Conservation (phyloP, 2,888 invertebrate species). For the Torymus tubicola region DNA sequence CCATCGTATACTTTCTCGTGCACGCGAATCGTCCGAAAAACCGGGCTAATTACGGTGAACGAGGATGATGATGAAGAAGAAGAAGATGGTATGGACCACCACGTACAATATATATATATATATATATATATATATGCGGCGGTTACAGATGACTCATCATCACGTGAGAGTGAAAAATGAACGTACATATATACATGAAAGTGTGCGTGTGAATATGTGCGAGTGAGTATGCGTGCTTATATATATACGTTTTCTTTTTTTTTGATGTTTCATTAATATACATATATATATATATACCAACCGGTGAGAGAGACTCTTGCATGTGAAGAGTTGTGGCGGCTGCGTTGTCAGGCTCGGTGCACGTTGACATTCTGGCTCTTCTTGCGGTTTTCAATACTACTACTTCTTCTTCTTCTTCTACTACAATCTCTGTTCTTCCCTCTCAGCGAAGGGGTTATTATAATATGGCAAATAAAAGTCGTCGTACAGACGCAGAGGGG, state of each 20-base stretch:
- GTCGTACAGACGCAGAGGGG: conserved; percentile 32
- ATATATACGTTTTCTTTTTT: neutral
- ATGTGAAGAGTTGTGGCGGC: conserved; percentile 69
- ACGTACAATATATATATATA: too few species aligned
- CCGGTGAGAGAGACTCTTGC: conserved; percentile 75
- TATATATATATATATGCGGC: too few species aligned
- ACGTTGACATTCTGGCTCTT: conserved; percentile 72
- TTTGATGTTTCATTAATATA: neutral
- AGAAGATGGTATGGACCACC: too few species aligned
- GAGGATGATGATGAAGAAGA: too few species aligned
- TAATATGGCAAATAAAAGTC: conserved; percentile 21
- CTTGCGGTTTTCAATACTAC: conserved; percentile 13
- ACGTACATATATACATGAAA: too few species aligned
- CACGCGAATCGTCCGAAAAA: too few species aligned
- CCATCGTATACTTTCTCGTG: too few species aligned
- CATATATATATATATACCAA: conserved; percentile 63
- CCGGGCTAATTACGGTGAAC: too few species aligned
- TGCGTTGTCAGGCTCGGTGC: conserved; percentile 72
- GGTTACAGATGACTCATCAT: too few species aligned
- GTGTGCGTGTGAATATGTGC: neutral
- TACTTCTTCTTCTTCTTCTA: conserved; percentile 12
- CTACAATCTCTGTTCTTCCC: neutral
- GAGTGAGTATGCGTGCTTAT: neutral
- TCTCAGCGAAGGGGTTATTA: neutral
- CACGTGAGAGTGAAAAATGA: too few species aligned